These are phyloP conservation scores for Athene noctua DNA, from an alignment of 2,113 vertebrate species.

Conservation along the genomic window DNA sequence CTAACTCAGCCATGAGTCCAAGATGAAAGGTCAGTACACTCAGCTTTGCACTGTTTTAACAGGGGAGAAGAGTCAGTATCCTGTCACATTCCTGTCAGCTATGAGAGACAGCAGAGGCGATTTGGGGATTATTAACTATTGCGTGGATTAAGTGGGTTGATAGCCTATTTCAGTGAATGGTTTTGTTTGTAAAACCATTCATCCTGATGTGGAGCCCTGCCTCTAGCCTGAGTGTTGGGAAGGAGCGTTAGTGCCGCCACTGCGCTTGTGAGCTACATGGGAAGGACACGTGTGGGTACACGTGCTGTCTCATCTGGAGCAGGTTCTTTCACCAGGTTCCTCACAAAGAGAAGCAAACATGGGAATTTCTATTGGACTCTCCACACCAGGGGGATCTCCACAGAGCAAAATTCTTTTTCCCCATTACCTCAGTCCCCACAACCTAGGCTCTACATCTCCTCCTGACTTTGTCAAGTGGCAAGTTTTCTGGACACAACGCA, in stretches of 20 bases:
- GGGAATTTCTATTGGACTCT: background rate
- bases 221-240: background rate
- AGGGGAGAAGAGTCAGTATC: background rate
- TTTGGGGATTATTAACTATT: slow-evolving; percentile 13
- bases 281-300: background rate
- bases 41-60: background rate
- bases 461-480: background rate
- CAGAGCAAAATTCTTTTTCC: background rate
- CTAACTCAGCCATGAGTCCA: slow-evolving; percentile 38
- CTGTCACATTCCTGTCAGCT: background rate
- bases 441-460: background rate
- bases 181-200: background rate
- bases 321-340: background rate
- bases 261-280: background rate
- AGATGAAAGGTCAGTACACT: slow-evolving; percentile 47
- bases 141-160: background rate
- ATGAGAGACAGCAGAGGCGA: background rate
- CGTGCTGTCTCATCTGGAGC: accelerated
- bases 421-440: background rate
- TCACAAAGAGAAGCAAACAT: background rate
- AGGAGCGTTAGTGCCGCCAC: background rate
- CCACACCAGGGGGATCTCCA: background rate
- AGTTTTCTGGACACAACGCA: background rate
- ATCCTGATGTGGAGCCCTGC: background rate
- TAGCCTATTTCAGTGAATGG: background rate